Conservation (phyloP, 2,797 vertebrate species). For the Neomorphus geoffroyi region DNA sequence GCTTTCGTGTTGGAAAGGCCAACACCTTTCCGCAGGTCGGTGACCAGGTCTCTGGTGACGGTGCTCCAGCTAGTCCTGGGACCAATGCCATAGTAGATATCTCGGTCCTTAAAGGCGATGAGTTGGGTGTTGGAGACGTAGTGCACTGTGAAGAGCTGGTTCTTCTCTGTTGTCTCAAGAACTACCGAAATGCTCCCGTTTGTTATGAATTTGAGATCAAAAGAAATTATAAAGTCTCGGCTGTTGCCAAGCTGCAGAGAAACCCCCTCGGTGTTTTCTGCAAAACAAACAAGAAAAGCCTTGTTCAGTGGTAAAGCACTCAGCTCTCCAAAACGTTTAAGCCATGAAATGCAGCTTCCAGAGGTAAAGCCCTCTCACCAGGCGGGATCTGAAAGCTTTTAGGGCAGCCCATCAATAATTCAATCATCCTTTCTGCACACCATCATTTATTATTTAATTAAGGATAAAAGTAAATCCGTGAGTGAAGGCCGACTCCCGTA, state of each 20-base stretch:
- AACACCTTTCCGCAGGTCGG: conserved; percentile 94
- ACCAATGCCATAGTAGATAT: conserved; percentile 93
- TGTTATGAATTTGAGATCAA: conserved; percentile 89
- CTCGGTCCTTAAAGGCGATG: conserved; percentile 87
- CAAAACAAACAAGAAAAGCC: background rate
- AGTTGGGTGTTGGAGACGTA: conserved; percentile 89
- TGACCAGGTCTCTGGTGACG: conserved; percentile 92
- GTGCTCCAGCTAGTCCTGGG: conserved; percentile 88
- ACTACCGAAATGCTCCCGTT: conserved; percentile 93
- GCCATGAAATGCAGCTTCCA: background rate
- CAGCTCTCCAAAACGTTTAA: accelerated
- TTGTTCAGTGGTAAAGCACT: background rate
- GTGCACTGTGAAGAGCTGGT: conserved; percentile 88
- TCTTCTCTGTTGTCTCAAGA: conserved; percentile 94
- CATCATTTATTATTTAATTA: background rate
- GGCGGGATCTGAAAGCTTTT: background rate
- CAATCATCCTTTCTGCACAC: background rate
- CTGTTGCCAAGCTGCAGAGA: conserved; percentile 89
- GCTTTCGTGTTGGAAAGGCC: conserved; percentile 98
- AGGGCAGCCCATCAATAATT: background rate
- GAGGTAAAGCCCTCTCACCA: background rate
- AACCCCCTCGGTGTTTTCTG: conserved; percentile 90
- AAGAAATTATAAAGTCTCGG: conserved; percentile 94
- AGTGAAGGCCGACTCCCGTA: background rate
- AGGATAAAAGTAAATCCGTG: background rate